Base-by-base conservation (phyloP, 2,113 vertebrate genomes). In the Felis chaus region DNA sequence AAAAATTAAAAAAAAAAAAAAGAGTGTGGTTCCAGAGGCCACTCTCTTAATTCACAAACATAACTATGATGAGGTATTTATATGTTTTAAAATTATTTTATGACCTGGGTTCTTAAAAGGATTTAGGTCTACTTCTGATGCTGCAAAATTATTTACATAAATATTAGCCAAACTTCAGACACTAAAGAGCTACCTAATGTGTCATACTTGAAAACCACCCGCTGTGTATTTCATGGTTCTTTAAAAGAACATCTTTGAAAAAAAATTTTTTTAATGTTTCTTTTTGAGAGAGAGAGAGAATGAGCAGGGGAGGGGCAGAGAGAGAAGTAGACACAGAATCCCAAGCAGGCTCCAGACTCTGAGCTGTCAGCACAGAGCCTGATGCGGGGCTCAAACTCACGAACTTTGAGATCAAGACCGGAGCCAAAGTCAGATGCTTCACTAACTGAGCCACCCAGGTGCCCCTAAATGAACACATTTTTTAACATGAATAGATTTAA, bases 81-180 rank as follows among this genome's bases (percentile, higher is more conserved):
- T 33, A 27, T 39, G 29, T 66, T 91, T 61, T 79, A 36, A 94
- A 95, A 57, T 61, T 87, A 53, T 66, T 90, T 96, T 84, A 89
- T 12, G 25, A 50, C 19, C 39, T 68, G 45, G 18, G 36, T 27
- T 74, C 45, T 65, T 73, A 68, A 96, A 91, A 48, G 21, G 50
- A 79, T 88, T 55, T n/a, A 41, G 33, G 23, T n/a, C 36, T 27
- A 92, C 39, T 89, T 66, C 55, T 55, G 61, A 74, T 57, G 11
- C 76, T 50, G 23, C 31, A 71, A 45, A 65, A 82, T 81, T 66
- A 69, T 36, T 61, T 25, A 68, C 18, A 57, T 33, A 94, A 89
- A 39, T 29, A 53, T 87, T 65, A 95, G 36, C 74, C 36, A 63
- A 57, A 86, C 55, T 68, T 92, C 50, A 95, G 53, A 81, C 78